Evolutionary conservation across 2,113 vertebrate genomes (phyloP).

Genomic region (Pelobates fuscus): DNA sequence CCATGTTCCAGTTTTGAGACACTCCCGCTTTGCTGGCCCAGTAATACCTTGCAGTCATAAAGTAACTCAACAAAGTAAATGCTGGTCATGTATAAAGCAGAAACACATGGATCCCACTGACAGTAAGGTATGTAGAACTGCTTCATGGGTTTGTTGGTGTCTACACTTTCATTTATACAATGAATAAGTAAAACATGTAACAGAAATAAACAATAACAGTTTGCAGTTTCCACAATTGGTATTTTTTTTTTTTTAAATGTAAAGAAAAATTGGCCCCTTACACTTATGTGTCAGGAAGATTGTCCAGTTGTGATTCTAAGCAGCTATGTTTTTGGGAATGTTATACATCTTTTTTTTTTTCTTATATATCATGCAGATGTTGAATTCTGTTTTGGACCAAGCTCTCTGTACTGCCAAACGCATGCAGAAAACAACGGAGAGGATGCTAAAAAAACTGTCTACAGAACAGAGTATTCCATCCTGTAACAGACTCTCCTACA

Average conservation of each 20-base stretch:
- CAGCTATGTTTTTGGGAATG: too few species aligned
- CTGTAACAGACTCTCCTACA: slow-evolving; percentile 57
- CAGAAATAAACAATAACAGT: too few species aligned
- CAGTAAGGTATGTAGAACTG: slow-evolving; percentile 3
- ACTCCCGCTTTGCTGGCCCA: neutral
- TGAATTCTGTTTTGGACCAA: slow-evolving; percentile 78
- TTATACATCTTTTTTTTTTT: neutral
- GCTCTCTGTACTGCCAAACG: slow-evolving; percentile 78
- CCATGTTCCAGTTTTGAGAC: neutral
- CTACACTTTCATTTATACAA: too few species aligned
- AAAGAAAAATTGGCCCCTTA: too few species aligned
- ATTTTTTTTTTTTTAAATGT: too few species aligned
- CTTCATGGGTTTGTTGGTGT: too few species aligned
- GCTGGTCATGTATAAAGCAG: neutral
- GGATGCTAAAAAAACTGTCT: slow-evolving; percentile 78
- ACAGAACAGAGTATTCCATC: slow-evolving; percentile 76
- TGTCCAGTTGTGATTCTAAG: too few species aligned
- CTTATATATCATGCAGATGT: slow-evolving; percentile 61
- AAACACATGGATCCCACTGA: slow-evolving; percentile 8
- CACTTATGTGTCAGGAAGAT: too few species aligned
- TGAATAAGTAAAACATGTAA: too few species aligned
- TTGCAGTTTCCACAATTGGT: too few species aligned
- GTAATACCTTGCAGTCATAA: neutral
- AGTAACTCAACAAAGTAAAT: neutral
- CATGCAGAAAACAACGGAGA: slow-evolving; percentile 85